Percentiles rank a stretch among this genome's conserved stretches.
phyloP scores from a whole-genome alignment of 1,140 invertebrate genomes.

The Calliopsis andreniformis region DNA sequence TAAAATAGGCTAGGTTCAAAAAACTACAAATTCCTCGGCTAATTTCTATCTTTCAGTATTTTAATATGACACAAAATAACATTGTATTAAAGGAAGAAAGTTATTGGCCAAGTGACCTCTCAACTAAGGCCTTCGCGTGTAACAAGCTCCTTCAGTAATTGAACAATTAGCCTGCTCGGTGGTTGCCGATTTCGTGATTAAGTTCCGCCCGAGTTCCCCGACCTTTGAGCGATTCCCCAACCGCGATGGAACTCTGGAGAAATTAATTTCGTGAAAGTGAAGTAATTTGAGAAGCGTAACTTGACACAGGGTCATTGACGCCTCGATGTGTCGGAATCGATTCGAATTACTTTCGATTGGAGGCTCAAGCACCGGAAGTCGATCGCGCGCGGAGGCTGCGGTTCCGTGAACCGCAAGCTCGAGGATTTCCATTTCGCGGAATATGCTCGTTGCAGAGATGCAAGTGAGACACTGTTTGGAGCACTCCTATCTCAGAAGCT shows the following conservation, averaged over 20 bases:
- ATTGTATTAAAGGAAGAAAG: too few relatives aligned
- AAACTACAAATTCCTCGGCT: too few relatives aligned
- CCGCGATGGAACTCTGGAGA: slow-evolving; percentile 37
- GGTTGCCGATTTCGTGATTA: slow-evolving; percentile 2
- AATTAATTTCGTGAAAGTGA: slow-evolving; percentile 63
- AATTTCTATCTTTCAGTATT: too few relatives aligned
- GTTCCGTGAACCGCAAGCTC: neutral
- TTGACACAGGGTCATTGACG: slow-evolving; percentile 44
- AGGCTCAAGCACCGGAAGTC: slow-evolving; percentile 30
- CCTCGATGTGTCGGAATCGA: slow-evolving; percentile 3
- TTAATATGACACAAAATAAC: too few relatives aligned
- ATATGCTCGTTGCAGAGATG: neutral
- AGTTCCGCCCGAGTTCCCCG: slow-evolving; percentile 16
- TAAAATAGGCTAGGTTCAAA: too few relatives aligned
- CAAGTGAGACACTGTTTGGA: too few relatives aligned
- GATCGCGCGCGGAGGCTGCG: slow-evolving; percentile 15
- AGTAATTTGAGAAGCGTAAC: slow-evolving; percentile 54
- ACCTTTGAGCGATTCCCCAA: slow-evolving; percentile 17
- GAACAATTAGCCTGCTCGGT: too few relatives aligned
- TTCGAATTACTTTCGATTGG: slow-evolving; percentile 53
- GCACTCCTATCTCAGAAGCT: too few relatives aligned
- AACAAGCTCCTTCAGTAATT: slow-evolving; percentile 1
- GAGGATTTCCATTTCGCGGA: slow-evolving; percentile 4
- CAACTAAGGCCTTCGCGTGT: too few relatives aligned
- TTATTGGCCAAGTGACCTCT: too few relatives aligned